Percentiles rank a stretch among this genome's conserved stretches.
Conservation (phyloP, 2,113 vertebrate genomes). For the Athene noctua region DNA sequence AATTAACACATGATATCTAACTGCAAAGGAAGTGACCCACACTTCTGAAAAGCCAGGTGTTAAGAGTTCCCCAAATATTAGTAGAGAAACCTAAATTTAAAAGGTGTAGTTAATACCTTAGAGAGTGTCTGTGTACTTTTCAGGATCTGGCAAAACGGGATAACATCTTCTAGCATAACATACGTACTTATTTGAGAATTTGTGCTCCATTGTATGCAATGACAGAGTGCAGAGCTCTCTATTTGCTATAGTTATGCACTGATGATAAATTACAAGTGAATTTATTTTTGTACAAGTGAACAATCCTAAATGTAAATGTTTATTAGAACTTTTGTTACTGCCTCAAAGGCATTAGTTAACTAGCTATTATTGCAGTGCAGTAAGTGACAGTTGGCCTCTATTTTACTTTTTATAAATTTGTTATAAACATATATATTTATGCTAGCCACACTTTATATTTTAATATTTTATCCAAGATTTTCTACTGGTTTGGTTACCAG, state of each 20-base stretch:
- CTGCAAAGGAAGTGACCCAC: not conserved
- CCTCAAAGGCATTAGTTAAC: conserved; percentile 25
- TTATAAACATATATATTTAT: not conserved
- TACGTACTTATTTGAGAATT: conserved; percentile 25
- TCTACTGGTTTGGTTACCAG: not conserved
- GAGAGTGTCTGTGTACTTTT: not conserved
- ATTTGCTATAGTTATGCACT: conserved; percentile 25
- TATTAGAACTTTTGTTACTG: conserved; percentile 46
- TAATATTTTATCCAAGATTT: conserved; percentile 16
- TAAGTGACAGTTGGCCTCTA: not conserved
- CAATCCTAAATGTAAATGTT: conserved; percentile 55
- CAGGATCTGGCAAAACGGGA: not conserved
- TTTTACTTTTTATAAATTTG: conserved; percentile 16
- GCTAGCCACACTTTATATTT: not conserved
- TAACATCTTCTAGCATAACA: not conserved
- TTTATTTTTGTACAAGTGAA: conserved; percentile 54
- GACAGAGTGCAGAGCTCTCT: conserved; percentile 48
- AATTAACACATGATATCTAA: not conserved
- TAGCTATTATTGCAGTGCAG: not conserved
- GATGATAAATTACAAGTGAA: conserved; percentile 37
- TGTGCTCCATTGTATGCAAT: not conserved
- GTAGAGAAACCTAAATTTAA: not conserved
- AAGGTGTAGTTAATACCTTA: not conserved
- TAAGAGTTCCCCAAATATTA: not conserved
- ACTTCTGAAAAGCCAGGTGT: not conserved